These are phyloP conservation scores for Lethenteron camtschaticum DNA, from an alignment of 2,113 vertebrate species.

Conservation along the genomic window DNA sequence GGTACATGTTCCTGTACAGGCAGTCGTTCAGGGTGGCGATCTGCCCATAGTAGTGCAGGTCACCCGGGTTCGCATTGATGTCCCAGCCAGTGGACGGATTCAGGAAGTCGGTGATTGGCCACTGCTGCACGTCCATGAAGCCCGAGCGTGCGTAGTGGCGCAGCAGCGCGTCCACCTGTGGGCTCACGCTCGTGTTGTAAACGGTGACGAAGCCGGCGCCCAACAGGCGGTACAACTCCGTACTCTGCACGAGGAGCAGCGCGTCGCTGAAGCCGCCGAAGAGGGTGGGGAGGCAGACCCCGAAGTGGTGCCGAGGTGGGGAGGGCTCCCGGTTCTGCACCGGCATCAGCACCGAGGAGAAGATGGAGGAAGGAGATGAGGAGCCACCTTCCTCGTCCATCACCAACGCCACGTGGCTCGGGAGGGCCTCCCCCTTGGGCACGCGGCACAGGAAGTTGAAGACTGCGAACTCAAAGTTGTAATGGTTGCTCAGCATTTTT, in stretches of 20 bases:
- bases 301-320: slow-evolving; percentile 6
- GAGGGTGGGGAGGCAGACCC: slow-evolving; percentile 10
- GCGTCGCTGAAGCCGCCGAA: slow-evolving; percentile 7
- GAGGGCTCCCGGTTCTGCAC: neutral
- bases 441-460: no score
- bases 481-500: no score
- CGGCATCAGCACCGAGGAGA: no score
- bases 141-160: slow-evolving; percentile 8
- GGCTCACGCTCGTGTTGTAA: slow-evolving; percentile 7
- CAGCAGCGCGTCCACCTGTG: neutral
- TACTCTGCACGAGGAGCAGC: slow-evolving; percentile 10
- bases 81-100: neutral
- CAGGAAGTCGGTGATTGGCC: slow-evolving; percentile 8
- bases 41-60: slow-evolving; percentile 14
- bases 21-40: slow-evolving; percentile 13
- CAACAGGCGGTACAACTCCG: slow-evolving; percentile 9
- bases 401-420: no score
- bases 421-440: no score
- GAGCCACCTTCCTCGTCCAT: no score
- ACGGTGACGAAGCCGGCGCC: slow-evolving; percentile 8
- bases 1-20: slow-evolving; percentile 13
- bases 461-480: no score
- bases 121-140: slow-evolving; percentile 8
- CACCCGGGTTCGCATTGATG: slow-evolving; percentile 1
- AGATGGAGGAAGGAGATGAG: no score